Evolutionary conservation across 2,888 invertebrate species (phyloP), one percentile per base, ranked within the genome.

Genomic region (Nomada ferruginata): DNA sequence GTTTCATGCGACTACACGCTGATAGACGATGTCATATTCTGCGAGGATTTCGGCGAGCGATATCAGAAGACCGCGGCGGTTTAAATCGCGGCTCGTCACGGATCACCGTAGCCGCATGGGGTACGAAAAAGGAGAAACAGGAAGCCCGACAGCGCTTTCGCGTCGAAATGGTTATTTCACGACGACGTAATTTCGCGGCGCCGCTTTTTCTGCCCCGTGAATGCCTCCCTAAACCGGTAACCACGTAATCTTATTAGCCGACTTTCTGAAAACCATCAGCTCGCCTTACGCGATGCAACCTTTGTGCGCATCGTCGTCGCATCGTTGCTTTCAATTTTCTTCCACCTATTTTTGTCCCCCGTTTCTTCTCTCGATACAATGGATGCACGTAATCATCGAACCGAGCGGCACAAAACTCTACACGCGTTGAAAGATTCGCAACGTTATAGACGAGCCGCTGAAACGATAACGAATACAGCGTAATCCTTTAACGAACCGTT

Each of bases 91-190:
- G 52, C 76, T 61, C 70, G 82, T 78, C 82, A 69, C 78, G 78
- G 75, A 78, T 75, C 76, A 79, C 15, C 70, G 82, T 15, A 26
- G 26, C 29, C 36, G 2, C 23, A 1, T 26, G 26, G 23, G 2
- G 0, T 20, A 78, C 78, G 78, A 83, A 79, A 84, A 84, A 82
- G 83, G 82, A 76, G 82, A 82, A 75, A 20, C 83, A 47, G 82
- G 83, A 83, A 83, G 75, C 63, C 63, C 15, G 66, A 52, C 47
- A 61, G 60, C 68, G 59, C 71, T 82, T 68, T 80, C 80, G 80
- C 70, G 68, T 76, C 73, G 70, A 61, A 76, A 76, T 55, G 71
- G 63, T 82, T 68, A 72, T 69, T 80, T 65, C 80, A 53, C 80
- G 66, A 71, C 76, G 69, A 76, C 53, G 82, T 77, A 77, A 83